Conservation (phyloP, 2,113 vertebrate genomes). For the Platysteira castanea region DNA sequence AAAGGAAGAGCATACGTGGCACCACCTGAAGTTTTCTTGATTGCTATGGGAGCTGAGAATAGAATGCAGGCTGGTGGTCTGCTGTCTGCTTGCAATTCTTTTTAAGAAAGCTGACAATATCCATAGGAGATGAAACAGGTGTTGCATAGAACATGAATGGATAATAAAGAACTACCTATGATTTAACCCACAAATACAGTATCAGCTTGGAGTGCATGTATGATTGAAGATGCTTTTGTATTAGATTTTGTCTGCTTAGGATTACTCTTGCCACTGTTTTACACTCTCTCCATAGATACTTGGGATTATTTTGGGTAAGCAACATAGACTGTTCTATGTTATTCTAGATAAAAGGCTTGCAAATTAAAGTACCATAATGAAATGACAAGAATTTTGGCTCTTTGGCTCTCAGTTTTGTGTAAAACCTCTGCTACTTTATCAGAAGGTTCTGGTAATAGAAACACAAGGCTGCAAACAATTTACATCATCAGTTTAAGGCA, state of each 20-base stretch:
- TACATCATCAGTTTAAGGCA: background rate
- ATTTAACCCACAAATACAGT: background rate
- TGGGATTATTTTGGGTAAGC: background rate
- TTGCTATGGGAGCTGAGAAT: background rate
- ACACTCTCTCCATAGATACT: background rate
- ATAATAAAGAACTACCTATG: background rate
- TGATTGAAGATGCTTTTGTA: background rate
- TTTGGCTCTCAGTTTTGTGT: background rate
- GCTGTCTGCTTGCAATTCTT: background rate
- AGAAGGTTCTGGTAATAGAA: background rate
- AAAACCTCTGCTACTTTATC: background rate
- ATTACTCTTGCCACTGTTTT: background rate
- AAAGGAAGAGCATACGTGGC: background rate
- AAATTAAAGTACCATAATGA: background rate
- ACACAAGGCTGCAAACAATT: background rate
- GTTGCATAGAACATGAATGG: background rate
- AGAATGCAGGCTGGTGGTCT: background rate
- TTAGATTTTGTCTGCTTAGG: background rate
- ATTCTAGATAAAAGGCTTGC: background rate
- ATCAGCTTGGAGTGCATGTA: background rate
- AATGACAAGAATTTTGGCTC: background rate
- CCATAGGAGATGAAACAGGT: background rate
- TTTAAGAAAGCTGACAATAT: background rate
- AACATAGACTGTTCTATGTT: too few relatives aligned
- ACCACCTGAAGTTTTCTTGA: background rate